Base-by-base conservation (phyloP, 92 coral and sea anemone species). In the Paramuricea clavata region DNA sequence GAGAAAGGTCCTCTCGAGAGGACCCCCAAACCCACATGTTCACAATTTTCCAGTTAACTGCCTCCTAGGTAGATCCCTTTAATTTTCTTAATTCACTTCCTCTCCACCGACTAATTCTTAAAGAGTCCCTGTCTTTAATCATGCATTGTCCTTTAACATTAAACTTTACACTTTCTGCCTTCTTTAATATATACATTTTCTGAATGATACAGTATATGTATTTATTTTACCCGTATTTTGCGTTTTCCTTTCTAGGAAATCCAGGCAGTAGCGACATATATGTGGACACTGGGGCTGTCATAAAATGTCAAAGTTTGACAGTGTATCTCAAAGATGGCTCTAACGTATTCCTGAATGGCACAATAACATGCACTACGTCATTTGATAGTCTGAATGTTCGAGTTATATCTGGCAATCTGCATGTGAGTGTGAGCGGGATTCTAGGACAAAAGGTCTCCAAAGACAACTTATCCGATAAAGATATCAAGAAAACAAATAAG, bases 271-370 rank as follows among this genome's bases (percentile, higher is more conserved):
- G 85, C 57, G 70, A 86, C 65, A 41, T 90, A 15, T 90, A 90
- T 77, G 90, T 90, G 23, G 88, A 90, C 42, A 90, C 79, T 34
- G 90, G 78, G 61, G 90, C 93, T 86, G 84, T 86, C 61, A 35
- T 90, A 33, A 86, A 59, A 81, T 90, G 93, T 64, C 16, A 30
- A 3, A 79, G 49, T 73, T 31, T 90, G 44, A 87, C 86, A 81
- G 62, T 74, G 31, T 42, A 86, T 62, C 50, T 72, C 12, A 8
- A 32, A 39, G 25, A 54, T 75, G 68, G n/a, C 76, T 90, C 87
- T 6, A 82, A 28, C 70, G 93, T 90, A 64, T 90, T 90, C 81
- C 71, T 90, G 62, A 90, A 90, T 50, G 90, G 93, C 64, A 80
- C 90, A 21, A 81, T 90, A 50, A 73, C 89, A 57, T 71, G 90